Percentiles rank a stretch among this genome's conserved stretches.
Conservation (phyloP, 2,113 vertebrate species). For the Lampris incognitus region DNA sequence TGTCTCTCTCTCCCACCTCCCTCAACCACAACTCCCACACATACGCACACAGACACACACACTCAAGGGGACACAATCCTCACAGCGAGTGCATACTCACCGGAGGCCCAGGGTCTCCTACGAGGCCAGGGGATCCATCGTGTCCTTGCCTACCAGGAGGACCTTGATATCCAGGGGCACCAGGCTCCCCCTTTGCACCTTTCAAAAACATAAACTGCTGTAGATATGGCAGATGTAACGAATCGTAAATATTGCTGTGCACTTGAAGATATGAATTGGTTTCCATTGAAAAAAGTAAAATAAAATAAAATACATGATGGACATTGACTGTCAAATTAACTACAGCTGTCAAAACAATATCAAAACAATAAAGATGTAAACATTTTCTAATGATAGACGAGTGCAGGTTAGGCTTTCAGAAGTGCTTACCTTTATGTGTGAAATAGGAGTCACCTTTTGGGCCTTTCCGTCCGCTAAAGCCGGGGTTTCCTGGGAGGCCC, state of each 20-base stretch:
- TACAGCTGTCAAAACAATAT: too few species aligned
- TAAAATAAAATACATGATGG: too few species aligned
- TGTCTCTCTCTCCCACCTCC: neutral
- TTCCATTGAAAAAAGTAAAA: too few species aligned
- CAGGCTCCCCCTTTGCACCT: constrained; percentile 67
- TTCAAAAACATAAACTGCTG: constrained; percentile 11
- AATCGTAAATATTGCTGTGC: neutral
- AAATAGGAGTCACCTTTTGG: constrained; percentile 60
- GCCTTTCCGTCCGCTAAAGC: constrained; percentile 65
- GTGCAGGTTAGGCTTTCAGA: neutral
- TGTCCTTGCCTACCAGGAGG: constrained; percentile 77
- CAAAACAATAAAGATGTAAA: too few species aligned
- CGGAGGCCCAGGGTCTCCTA: constrained; percentile 83
- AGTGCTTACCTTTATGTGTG: constrained; percentile 47
- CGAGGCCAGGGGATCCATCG: constrained; percentile 81
- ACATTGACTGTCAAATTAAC: too few species aligned
- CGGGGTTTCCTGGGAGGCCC: constrained; percentile 57
- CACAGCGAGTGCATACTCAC: constrained; percentile 75
- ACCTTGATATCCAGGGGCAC: constrained; percentile 78
- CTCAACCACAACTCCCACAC: too few species aligned
- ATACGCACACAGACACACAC: neutral
- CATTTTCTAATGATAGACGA: too few species aligned
- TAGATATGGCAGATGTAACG: neutral
- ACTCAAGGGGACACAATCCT: too few species aligned
- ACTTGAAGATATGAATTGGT: neutral